A percentile compares a stretch with the other conserved stretches of the same genome.
Evolutionary conservation across 1,140 invertebrate species (phyloP).

Genomic region (Pseudomyrmex gracilis): DNA sequence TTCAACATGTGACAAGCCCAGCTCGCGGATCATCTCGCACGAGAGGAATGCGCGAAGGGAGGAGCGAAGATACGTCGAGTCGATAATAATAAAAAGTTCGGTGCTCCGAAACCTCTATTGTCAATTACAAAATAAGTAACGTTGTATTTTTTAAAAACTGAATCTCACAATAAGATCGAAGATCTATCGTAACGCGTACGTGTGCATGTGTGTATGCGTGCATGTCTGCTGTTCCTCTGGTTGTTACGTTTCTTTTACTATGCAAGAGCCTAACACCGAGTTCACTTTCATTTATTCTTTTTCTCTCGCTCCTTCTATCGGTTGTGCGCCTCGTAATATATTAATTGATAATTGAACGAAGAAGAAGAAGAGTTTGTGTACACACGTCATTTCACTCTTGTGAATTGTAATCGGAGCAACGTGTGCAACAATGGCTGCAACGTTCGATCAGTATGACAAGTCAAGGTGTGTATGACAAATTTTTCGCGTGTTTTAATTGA

Average conservation of each 20-base stretch:
- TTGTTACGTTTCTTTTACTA: constrained; percentile 30
- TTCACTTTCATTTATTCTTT: constrained; percentile 59
- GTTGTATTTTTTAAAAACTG: too few relatives aligned
- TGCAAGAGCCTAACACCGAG: constrained; percentile 41
- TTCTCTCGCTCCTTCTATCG: constrained; percentile 40
- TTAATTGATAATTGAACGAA: constrained; percentile 70
- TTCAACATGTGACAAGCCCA: constrained; percentile 15
- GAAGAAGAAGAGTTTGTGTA: constrained; percentile 25
- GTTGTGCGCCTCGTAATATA: constrained; percentile 53
- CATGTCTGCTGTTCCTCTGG: too few relatives aligned
- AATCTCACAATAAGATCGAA: too few relatives aligned
- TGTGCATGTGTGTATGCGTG: neutral
- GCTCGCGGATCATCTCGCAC: neutral
- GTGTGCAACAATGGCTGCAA: constrained; percentile 86
- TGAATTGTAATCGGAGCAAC: constrained; percentile 21
- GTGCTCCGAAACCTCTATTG: too few relatives aligned
- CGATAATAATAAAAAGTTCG: neutral
- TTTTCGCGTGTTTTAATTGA: constrained; percentile 43
- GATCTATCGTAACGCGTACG: neutral
- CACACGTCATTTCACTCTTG: constrained; percentile 38
- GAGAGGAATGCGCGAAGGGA: neutral
- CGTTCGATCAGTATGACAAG: constrained; percentile 91
- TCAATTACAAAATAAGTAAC: too few relatives aligned
- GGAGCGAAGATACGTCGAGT: neutral
- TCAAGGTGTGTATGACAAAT: constrained; percentile 86